Conservation (phyloP, 2,888 invertebrate genomes). For the Xestia sexstrigata region DNA sequence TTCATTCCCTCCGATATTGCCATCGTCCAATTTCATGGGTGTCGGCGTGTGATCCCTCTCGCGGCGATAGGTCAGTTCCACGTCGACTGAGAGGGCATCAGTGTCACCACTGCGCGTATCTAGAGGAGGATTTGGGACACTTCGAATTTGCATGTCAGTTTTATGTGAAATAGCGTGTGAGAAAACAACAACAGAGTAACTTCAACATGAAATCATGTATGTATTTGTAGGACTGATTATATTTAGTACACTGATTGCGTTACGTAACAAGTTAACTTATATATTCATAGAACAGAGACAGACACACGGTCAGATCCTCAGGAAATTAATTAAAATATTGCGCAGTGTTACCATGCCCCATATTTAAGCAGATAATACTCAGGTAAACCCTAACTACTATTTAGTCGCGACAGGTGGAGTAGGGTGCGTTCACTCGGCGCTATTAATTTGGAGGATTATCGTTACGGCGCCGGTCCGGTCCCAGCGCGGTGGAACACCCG, state of each 20-base stretch:
- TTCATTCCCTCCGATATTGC: background rate
- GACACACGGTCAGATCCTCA: background rate
- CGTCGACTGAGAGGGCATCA: background rate
- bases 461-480: constrained; percentile 24
- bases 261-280: constrained; percentile 1
- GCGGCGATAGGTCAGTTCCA: background rate
- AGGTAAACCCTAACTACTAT: constrained; percentile 38
- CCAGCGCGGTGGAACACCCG: constrained; percentile 15
- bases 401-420: constrained; percentile 50
- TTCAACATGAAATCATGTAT: background rate
- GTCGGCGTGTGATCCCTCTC: background rate
- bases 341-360: constrained; percentile 9
- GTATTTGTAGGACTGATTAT: background rate
- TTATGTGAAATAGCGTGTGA: background rate
- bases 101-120: constrained; percentile 10
- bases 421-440: constrained; percentile 38
- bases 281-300: constrained; percentile 2
- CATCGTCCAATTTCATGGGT: constrained; percentile 12
- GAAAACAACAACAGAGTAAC: too few relatives aligned
- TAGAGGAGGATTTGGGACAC: background rate
- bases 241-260: background rate
- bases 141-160: background rate
- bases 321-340: constrained; percentile 48
- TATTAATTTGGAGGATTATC: constrained; percentile 51
- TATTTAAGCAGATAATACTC: constrained; percentile 41